Conservation (phyloP, 2,888 invertebrate genomes). For the Cosmia trapezina region DNA sequence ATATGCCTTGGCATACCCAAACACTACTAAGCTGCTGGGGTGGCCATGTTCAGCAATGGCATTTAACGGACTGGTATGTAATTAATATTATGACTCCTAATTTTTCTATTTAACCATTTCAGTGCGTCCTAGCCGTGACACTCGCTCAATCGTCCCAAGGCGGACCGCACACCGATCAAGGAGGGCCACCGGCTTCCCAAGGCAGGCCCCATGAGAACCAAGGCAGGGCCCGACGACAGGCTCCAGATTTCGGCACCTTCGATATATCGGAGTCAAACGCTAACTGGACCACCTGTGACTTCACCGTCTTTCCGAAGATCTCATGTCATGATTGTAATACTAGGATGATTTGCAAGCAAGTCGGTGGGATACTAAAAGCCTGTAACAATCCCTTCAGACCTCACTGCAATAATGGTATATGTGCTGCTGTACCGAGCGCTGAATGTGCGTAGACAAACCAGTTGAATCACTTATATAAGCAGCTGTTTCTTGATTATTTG, state of each 20-base stretch:
- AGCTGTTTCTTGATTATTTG: not conserved
- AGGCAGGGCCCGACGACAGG: conserved; percentile 44
- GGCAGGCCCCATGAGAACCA: conserved; percentile 53
- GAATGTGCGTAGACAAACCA: conserved; percentile 60
- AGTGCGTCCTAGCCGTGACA: conserved; percentile 45
- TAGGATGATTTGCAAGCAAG: conserved; percentile 75
- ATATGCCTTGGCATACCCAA: not conserved
- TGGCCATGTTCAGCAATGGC: not conserved
- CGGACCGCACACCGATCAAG: conserved; percentile 43
- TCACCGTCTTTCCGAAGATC: conserved; percentile 61
- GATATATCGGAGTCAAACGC: conserved; percentile 41
- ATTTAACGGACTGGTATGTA: not conserved
- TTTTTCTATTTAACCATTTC: conserved; percentile 12
- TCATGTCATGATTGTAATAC: conserved; percentile 78
- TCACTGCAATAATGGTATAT: conserved; percentile 78
- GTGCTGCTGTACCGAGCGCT: conserved; percentile 72
- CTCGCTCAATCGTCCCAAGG: conserved; percentile 46
- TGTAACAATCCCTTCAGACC: conserved; percentile 73
- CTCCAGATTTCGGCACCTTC: conserved; percentile 12
- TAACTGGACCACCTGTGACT: conserved; percentile 73
- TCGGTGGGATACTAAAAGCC: conserved; percentile 73
- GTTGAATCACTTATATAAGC: not conserved
- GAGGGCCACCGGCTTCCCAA: conserved; percentile 29
- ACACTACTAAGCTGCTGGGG: not conserved
- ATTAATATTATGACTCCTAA: not conserved